phyloP scores from a whole-genome alignment of 2,888 invertebrate species.

The Physocephala rufipes region DNA sequence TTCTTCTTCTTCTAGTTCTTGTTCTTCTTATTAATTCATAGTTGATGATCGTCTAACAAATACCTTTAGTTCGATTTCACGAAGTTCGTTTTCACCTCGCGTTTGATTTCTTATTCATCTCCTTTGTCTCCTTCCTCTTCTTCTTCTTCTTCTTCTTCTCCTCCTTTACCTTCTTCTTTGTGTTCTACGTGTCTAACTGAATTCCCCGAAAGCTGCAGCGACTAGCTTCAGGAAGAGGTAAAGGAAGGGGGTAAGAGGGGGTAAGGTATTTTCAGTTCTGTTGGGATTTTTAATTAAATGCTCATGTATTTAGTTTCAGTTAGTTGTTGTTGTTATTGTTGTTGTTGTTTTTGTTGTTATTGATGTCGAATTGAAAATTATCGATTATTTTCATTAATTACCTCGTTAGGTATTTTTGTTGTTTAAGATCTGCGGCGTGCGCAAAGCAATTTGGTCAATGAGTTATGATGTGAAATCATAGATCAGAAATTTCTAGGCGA shows the following conservation, averaged over 20 bases:
- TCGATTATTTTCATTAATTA: too few species aligned
- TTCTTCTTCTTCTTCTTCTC: not conserved
- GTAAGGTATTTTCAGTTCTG: conserved; percentile 51
- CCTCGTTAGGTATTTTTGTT: too few species aligned
- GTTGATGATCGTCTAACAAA: not conserved
- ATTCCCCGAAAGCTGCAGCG: conserved; percentile 38
- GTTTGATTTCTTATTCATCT: too few species aligned
- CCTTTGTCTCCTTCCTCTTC: too few species aligned
- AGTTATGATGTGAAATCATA: too few species aligned
- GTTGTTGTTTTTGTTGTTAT: conserved; percentile 22
- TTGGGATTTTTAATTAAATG: conserved; percentile 53
- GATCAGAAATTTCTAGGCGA: too few species aligned
- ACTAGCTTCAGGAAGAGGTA: conserved; percentile 52
- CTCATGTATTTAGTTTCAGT: too few species aligned
- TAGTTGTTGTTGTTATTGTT: not conserved
- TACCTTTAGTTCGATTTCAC: not conserved
- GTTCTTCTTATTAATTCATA: conserved; percentile 13
- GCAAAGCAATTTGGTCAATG: too few species aligned
- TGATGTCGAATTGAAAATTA: conserved; percentile 21
- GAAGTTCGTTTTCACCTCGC: too few species aligned
- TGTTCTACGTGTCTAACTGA: not conserved
- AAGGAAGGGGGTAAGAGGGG: too few species aligned
- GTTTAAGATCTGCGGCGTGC: too few species aligned
- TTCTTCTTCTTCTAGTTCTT: not conserved
- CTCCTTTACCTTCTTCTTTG: not conserved